Evolutionary conservation across 2,888 invertebrate genomes (phyloP).

Genomic region (Epirrita christyi): DNA sequence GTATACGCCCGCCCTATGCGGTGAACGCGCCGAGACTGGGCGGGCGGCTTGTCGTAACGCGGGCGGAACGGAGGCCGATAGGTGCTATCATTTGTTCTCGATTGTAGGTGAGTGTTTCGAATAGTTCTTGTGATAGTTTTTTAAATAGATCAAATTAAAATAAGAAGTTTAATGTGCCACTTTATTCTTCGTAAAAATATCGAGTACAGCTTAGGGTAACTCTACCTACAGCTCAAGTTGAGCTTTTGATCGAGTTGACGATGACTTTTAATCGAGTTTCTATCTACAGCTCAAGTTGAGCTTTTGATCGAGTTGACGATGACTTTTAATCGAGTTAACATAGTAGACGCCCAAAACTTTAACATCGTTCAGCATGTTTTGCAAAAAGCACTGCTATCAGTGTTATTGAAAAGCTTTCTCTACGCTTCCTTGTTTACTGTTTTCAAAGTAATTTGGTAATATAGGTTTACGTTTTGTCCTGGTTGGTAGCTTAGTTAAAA

Average conservation of each 20-base stretch:
- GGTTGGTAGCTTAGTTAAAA: too few species aligned
- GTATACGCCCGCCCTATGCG: constrained; percentile 49
- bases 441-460: not conserved
- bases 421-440: constrained; percentile 15
- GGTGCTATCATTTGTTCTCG: constrained; percentile 11
- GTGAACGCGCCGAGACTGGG: constrained; percentile 59
- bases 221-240: too few species aligned
- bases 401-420: constrained; percentile 2
- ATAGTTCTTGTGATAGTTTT: not conserved
- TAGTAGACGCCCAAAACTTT: constrained; percentile 10
- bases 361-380: constrained; percentile 15
- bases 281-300: too few species aligned
- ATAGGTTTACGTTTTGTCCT: too few species aligned
- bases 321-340: constrained; percentile 13
- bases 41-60: constrained; percentile 45
- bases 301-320: not conserved
- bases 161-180: not conserved
- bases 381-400: constrained; percentile 13
- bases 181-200: too few species aligned
- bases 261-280: constrained; percentile 14
- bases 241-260: not conserved
- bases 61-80: constrained; percentile 5
- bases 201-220: too few species aligned
- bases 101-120: not conserved
- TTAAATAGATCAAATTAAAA: not conserved